phyloP scores from a whole-genome alignment of 2,797 vertebrate species.

The Arctocebus calabarensis region DNA sequence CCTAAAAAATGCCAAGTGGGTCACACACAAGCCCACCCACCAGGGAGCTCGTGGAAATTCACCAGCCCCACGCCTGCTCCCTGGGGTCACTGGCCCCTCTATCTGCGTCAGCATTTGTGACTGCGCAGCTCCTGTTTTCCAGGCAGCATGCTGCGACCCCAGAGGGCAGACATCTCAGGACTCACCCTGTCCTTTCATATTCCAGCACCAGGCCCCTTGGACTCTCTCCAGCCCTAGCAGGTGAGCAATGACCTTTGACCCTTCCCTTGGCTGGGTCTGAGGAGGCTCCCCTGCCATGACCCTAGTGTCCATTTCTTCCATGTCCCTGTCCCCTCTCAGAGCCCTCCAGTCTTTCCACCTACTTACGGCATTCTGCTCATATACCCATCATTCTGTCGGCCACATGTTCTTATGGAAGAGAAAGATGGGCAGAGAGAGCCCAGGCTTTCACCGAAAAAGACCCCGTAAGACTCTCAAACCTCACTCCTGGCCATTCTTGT shows the following conservation, averaged over 20 bases:
- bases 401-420: slow-evolving; percentile 75
- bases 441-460: slow-evolving; percentile 82
- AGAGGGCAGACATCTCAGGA: slow-evolving; percentile 78
- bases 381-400: slow-evolving; percentile 62
- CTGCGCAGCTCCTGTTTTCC: slow-evolving; percentile 75
- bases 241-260: slow-evolving; percentile 85
- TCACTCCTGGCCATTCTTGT: slow-evolving; percentile 82
- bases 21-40: not conserved
- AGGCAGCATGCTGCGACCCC: slow-evolving; percentile 75
- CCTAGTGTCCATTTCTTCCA: not conserved
- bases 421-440: slow-evolving; percentile 70
- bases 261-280: slow-evolving; percentile 27
- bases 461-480: slow-evolving; percentile 81
- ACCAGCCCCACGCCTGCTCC: slow-evolving; percentile 3
- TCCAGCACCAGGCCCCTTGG: slow-evolving; percentile 85
- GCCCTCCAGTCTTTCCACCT: slow-evolving; percentile 76
- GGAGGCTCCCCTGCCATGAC: not conserved
- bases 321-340: slow-evolving; percentile 14
- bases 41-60: slow-evolving; percentile 66
- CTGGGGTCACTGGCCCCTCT: slow-evolving; percentile 58
- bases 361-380: not conserved
- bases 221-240: slow-evolving; percentile 85
- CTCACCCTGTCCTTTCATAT: slow-evolving; percentile 79
- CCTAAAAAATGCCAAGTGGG: not conserved
- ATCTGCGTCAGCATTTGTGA: slow-evolving; percentile 60